These are phyloP conservation scores for Nephrotoma guestfalica DNA, from an alignment of 2,888 invertebrate species.

Conservation along the genomic window DNA sequence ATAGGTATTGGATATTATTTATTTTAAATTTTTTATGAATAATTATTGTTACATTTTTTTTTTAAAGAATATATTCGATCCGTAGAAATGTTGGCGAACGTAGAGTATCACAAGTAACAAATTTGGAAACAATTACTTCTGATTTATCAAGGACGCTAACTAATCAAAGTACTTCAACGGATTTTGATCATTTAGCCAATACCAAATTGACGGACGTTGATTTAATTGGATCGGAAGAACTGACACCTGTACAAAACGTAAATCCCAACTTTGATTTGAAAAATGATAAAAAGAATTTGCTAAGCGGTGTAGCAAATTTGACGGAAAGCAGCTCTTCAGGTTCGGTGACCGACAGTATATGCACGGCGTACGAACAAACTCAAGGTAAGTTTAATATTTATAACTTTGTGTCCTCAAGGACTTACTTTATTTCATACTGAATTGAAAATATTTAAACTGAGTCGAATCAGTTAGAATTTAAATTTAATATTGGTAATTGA, in stretches of 20 bases:
- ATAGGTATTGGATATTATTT: conserved; percentile 15
- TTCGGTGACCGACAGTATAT: conserved; percentile 44
- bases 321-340: conserved; percentile 49
- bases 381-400: conserved; percentile 1
- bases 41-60: conserved; percentile 15
- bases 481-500: no score
- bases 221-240: background rate
- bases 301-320: conserved; percentile 26
- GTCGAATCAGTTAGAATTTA: background rate
- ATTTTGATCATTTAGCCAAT: background rate
- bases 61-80: conserved; percentile 19
- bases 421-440: no score
- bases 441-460: background rate
- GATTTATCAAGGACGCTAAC: conserved; percentile 10
- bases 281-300: conserved; percentile 11
- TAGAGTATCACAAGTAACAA: conserved; percentile 29
- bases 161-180: background rate
- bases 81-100: conserved; percentile 36
- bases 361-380: conserved; percentile 40
- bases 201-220: background rate
- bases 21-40: background rate
- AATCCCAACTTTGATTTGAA: conserved; percentile 2
- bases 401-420: no score
- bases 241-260: background rate
- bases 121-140: conserved; percentile 35